These are phyloP conservation scores for Parnassius orleans DNA, from an alignment of 2,888 invertebrate species.

Conservation along the genomic window DNA sequence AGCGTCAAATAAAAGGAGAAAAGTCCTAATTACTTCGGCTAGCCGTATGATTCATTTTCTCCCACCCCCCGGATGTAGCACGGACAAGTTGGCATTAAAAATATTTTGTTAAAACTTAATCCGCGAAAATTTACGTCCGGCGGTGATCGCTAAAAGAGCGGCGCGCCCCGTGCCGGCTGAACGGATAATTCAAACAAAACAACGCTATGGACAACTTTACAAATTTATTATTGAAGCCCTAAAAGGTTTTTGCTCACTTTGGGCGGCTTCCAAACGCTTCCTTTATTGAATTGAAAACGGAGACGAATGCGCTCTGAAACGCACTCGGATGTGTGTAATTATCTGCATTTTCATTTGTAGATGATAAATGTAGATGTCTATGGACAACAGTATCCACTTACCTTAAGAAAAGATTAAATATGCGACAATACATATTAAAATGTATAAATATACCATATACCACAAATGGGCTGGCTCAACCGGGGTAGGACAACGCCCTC, in stretches of 20 bases:
- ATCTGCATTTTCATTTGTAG: too few relatives aligned
- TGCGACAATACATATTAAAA: too few relatives aligned
- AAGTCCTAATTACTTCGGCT: constrained; percentile 6
- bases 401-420: too few relatives aligned
- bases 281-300: neutral
- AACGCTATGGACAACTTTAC: constrained; percentile 15
- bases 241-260: constrained; percentile 13
- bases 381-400: too few relatives aligned
- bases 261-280: constrained; percentile 1
- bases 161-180: neutral
- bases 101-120: constrained; percentile 22
- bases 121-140: constrained; percentile 10
- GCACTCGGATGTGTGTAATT: neutral
- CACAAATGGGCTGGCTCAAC: too few relatives aligned
- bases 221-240: constrained; percentile 9
- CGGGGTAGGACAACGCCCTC: too few relatives aligned
- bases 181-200: constrained; percentile 11
- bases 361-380: too few relatives aligned
- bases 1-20: neutral
- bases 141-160: constrained; percentile 4
- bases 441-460: too few relatives aligned
- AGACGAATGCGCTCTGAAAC: neutral
- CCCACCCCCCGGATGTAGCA: neutral
- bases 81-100: constrained; percentile 15
- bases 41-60: constrained; percentile 2